Evolutionary conservation across 2,113 vertebrate genomes (phyloP), one percentile per base, ranked within the genome.

Genomic region (Calypte anna): DNA sequence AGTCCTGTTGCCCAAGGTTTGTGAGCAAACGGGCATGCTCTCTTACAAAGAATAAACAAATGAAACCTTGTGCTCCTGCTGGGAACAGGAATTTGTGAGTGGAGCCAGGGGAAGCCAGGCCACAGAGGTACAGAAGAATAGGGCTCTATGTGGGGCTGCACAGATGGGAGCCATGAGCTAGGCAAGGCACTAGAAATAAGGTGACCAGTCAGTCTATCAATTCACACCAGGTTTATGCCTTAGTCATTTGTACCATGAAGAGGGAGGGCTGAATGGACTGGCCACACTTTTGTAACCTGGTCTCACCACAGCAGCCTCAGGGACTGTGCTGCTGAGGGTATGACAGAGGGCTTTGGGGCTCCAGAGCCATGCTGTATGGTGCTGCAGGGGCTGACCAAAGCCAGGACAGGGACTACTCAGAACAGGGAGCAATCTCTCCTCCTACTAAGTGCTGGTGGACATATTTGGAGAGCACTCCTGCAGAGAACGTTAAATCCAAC

Each of bases 241-340:
- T 48, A 23, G 6, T 58, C n/a, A 16, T 30, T n/a, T 33, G 11
- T 24, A 50, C 18, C 5, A 27, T 5, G 38, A 79, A 59, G 12
- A 75, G 7, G 10, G 11, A 83, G 13, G 54, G n/a, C 21, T 25
- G 51, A 80, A 74, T 16, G 50, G n/a, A 44, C 2, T 57, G 2
- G n/a, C 22, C 3, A 3, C 5, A 21, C 9, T 38, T 83, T 10
- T 38, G 59, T 61, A 82, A 22, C 13, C 6, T 0, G 0, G 10
- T 10, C 43, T n/a, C 14, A 57, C 48, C 9, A 13, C 2, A 53
- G 31, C 24, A 46, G 43, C 44, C 43, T 48, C 2, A 2, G 11
- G 24, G 48, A 7, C 33, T 70, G 36, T 28, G 6, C 5, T 25
- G 31, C 28, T 64, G 31, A 12, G 4, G 17, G 15, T n/a, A 24